A percentile compares a stretch with the other conserved stretches of the same genome.
phyloP scores from a whole-genome alignment of 1,140 invertebrate genomes.

The Odontomachus brunneus region DNA sequence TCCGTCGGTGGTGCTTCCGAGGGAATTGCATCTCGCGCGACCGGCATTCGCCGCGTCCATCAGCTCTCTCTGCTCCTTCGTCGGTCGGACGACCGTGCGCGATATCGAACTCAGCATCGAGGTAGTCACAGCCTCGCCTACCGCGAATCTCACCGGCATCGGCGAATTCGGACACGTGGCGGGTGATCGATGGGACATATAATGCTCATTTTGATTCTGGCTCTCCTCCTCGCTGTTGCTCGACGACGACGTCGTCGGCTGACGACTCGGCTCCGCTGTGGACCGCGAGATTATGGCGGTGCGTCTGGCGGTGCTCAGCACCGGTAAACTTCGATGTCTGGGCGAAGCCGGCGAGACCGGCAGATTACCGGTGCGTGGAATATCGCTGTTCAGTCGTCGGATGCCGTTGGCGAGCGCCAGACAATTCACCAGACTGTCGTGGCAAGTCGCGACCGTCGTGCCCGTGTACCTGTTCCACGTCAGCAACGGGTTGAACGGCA shows the following conservation, averaged over 20 bases:
- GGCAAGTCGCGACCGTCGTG: constrained; percentile 30
- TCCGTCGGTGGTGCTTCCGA: constrained; percentile 76
- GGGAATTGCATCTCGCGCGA: constrained; percentile 82
- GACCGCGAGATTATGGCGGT: constrained; percentile 53
- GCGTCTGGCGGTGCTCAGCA: constrained; percentile 65
- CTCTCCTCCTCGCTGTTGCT: constrained; percentile 60
- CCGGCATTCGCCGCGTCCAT: constrained; percentile 64
- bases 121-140: constrained; percentile 88
- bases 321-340: constrained; percentile 83
- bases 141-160: constrained; percentile 88
- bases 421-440: constrained; percentile 70
- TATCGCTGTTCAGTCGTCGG: constrained; percentile 82
- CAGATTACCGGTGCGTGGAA: constrained; percentile 74
- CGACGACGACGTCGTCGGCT: constrained; percentile 32
- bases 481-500: constrained; percentile 89
- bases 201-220: constrained; percentile 12
- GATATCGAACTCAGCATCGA: constrained; percentile 69
- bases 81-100: constrained; percentile 25
- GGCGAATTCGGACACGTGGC: constrained; percentile 81
- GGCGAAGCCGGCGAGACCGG: constrained; percentile 77
- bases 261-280: constrained; percentile 18
- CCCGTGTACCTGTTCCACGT: constrained; percentile 54
- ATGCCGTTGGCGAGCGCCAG: constrained; percentile 73
- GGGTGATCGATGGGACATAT: constrained; percentile 74
- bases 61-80: constrained; percentile 63